Percentiles rank a stretch among this genome's conserved stretches.
phyloP scores from a whole-genome alignment of 2,113 vertebrate species.

The Grammomys surdaster region DNA sequence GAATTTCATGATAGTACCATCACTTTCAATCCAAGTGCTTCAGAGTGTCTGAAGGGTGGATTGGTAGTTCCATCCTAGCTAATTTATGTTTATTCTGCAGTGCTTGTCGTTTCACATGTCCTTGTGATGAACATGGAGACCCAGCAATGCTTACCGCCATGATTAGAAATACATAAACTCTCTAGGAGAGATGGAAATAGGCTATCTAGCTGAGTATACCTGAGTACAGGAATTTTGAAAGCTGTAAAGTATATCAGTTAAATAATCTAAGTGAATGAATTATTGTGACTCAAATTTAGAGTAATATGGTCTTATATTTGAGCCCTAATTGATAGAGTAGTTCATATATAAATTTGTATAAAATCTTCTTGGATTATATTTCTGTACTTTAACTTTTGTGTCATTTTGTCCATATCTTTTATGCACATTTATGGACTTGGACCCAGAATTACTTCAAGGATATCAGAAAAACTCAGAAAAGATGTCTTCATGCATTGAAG shows the following conservation, averaged over 20 bases:
- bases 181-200: not conserved
- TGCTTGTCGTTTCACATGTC: not conserved
- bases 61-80: not conserved
- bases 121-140: not conserved
- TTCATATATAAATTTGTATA: not conserved
- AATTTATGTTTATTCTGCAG: accelerated
- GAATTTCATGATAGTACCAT: not conserved
- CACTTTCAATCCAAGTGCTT: not conserved
- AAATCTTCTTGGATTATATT: too few species aligned
- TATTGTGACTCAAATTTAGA: not conserved
- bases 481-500: not conserved
- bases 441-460: not conserved
- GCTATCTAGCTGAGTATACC: not conserved
- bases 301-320: not conserved
- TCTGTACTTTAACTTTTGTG: not conserved
- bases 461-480: not conserved
- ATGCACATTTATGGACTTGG: not conserved
- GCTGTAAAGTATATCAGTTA: not conserved
- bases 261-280: not conserved
- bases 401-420: too few species aligned
- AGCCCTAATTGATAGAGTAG: accelerated
- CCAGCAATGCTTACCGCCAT: too few species aligned
- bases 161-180: not conserved
- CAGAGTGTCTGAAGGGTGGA: not conserved
- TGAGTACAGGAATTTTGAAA: not conserved